These are phyloP conservation scores for Rhabdomys pumilio DNA, from an alignment of 2,797 vertebrate species.

Conservation along the genomic window DNA sequence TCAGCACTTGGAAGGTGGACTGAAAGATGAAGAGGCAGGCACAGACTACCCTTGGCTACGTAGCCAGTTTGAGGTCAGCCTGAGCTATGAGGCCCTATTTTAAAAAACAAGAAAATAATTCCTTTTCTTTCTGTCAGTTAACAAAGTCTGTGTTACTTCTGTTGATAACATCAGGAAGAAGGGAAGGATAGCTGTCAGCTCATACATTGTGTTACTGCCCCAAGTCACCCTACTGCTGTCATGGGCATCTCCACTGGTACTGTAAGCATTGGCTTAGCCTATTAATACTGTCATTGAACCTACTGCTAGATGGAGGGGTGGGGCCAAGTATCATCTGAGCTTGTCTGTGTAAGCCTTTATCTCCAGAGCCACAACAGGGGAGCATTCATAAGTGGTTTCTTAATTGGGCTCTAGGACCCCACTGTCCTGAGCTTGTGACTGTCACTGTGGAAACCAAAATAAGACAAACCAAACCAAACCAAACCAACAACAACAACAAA, in stretches of 20 bases:
- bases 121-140: neutral
- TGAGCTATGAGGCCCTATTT: neutral
- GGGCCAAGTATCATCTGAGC: neutral
- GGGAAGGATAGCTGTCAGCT: neutral
- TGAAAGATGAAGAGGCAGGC: neutral
- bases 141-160: slow-evolving; percentile 26
- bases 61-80: neutral
- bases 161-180: neutral
- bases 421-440: slow-evolving; percentile 24
- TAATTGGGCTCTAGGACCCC: accelerated
- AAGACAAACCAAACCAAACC: too few species aligned
- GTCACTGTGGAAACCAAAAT: neutral
- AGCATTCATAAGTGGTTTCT: neutral
- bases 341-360: neutral
- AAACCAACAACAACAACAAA: too few species aligned
- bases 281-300: neutral
- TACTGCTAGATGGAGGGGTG: neutral
- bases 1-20: neutral
- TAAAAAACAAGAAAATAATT: neutral
- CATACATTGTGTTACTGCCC: neutral
- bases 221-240: neutral
- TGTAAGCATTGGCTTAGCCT: neutral
- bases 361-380: neutral
- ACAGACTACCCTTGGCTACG: neutral
- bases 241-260: neutral